Conservation (phyloP, 92 coral and sea anemone species). For the Micromussa lordhowensis region DNA sequence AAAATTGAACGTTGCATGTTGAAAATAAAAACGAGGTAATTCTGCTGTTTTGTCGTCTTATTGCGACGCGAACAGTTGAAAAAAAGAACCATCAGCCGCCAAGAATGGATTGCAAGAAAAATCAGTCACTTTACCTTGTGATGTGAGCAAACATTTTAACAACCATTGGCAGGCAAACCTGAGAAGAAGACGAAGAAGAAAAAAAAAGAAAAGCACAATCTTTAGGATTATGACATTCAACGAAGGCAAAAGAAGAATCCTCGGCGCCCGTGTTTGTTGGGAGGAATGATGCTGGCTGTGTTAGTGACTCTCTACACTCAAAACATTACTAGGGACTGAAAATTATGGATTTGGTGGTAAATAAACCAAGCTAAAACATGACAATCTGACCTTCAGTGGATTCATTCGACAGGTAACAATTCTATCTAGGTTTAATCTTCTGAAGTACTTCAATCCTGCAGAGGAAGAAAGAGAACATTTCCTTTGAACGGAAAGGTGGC, state of each 20-base stretch:
- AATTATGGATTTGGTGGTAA: too few relatives aligned
- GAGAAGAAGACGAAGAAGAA: neutral
- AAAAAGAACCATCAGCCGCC: neutral
- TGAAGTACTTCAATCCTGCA: conserved; percentile 85
- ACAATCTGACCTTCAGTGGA: conserved; percentile 83
- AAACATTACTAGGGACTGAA: too few relatives aligned
- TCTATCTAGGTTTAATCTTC: conserved; percentile 86
- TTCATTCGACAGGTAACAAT: conserved; percentile 86
- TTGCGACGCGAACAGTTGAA: too few relatives aligned
- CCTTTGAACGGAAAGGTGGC: neutral
- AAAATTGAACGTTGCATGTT: too few relatives aligned
- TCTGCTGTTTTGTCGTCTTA: too few relatives aligned
- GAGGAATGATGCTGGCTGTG: neutral
- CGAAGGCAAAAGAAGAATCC: too few relatives aligned
- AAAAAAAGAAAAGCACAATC: neutral
- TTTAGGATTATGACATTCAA: neutral
- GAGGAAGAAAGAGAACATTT: neutral
- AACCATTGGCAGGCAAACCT: conserved; percentile 92
- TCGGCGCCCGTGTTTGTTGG: too few relatives aligned
- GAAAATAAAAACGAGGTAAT: too few relatives aligned
- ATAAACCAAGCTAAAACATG: too few relatives aligned
- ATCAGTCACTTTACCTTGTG: conserved; percentile 71
- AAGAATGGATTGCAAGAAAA: neutral
- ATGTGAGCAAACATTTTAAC: conserved; percentile 91
- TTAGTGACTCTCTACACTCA: neutral